A percentile compares a stretch with the other conserved stretches of the same genome.
Evolutionary conservation across 2,888 invertebrate genomes (phyloP).

Genomic region (Campopleginae sp.): DNA sequence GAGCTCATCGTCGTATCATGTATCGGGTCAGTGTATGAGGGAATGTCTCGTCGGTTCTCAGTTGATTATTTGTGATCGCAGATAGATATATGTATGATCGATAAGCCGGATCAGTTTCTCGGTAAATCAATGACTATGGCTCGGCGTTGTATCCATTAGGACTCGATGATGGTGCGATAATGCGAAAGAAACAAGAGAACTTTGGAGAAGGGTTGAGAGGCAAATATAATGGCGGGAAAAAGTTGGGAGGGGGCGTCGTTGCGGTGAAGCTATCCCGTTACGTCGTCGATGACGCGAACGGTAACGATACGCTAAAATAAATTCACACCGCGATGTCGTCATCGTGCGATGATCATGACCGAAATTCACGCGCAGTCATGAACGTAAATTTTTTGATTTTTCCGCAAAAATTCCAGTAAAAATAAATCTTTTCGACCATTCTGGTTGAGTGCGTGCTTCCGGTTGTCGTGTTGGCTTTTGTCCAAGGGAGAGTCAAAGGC

Average conservation of each 20-base stretch:
- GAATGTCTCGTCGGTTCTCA: slow-evolving; percentile 5
- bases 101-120: slow-evolving; percentile 44
- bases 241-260: background rate
- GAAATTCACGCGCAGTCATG: background rate
- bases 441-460: slow-evolving; percentile 23
- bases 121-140: slow-evolving; percentile 48
- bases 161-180: background rate
- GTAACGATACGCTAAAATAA: slow-evolving; percentile 1
- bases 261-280: slow-evolving; percentile 6
- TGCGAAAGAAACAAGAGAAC: slow-evolving; percentile 3
- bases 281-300: background rate
- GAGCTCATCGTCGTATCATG: slow-evolving; percentile 14
- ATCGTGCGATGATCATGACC: background rate
- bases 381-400: background rate
- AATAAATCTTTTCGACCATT: background rate
- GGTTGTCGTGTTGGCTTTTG: slow-evolving; percentile 16
- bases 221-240: background rate
- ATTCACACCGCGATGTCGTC: background rate
- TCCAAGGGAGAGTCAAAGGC: slow-evolving; percentile 1
- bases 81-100: background rate
- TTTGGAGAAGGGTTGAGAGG: background rate
- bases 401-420: background rate
- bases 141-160: background rate
- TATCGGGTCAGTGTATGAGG: background rate
- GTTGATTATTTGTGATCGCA: background rate